A percentile compares a stretch with the other conserved stretches of the same genome.
These are phyloP conservation scores for Rhinolophus sinicus DNA, from an alignment of 2,113 vertebrate genomes.

Conservation along the genomic window DNA sequence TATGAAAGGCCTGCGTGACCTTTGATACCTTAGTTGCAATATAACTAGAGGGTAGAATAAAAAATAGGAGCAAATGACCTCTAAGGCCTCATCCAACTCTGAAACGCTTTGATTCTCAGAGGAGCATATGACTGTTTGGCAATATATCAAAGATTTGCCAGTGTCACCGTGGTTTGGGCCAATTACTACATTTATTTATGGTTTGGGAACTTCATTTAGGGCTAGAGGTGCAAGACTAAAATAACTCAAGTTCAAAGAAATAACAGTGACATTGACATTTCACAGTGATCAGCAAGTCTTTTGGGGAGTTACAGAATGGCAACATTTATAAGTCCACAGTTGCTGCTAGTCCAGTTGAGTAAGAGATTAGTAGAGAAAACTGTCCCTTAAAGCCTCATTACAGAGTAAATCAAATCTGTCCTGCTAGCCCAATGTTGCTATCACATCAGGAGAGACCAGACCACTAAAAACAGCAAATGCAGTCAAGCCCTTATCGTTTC, in stretches of 20 bases:
- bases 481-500: not conserved
- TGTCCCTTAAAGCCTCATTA: conserved; percentile 53
- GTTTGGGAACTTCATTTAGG: conserved; percentile 68
- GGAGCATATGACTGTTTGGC: conserved; percentile 47
- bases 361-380: conserved; percentile 40
- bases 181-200: conserved; percentile 79
- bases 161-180: conserved; percentile 56
- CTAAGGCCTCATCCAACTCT: conserved; percentile 7
- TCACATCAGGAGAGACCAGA: not conserved
- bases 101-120: conserved; percentile 66
- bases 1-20: conserved; percentile 64
- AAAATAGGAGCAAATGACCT: conserved; percentile 52
- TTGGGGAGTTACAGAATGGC: conserved; percentile 38
- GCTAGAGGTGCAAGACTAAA: conserved; percentile 64
- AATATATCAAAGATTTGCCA: conserved; percentile 62
- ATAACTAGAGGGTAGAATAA: conserved; percentile 58
- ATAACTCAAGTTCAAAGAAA: conserved; percentile 78
- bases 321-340: conserved; percentile 50
- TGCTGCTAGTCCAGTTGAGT: not conserved
- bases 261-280: conserved; percentile 58
- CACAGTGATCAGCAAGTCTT: conserved; percentile 66
- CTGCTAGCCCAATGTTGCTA: not conserved
- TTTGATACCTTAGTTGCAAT: conserved; percentile 49
- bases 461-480: conserved; percentile 3
- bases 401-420: conserved; percentile 63